phyloP scores from a whole-genome alignment of 2,113 vertebrate genomes.

The Mystacornis crossleyi region DNA sequence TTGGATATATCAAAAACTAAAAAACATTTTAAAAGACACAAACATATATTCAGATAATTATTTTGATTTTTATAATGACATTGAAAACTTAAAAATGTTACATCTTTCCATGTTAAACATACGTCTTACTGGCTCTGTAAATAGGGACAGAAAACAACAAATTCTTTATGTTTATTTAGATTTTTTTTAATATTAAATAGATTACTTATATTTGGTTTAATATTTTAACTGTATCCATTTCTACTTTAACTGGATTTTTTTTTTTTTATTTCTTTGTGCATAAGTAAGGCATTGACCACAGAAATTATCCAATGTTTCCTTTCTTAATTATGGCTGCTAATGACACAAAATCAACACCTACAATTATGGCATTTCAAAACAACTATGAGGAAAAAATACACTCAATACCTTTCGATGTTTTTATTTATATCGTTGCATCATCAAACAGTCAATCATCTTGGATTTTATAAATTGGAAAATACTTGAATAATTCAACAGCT shows the following conservation, averaged over 20 bases:
- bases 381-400: background rate
- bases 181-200: background rate
- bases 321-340: background rate
- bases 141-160: background rate
- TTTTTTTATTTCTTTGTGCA: background rate
- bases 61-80: background rate
- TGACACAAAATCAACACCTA: background rate
- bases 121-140: background rate
- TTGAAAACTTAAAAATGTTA: background rate
- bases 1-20: background rate
- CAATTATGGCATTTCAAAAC: background rate
- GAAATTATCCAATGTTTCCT: background rate
- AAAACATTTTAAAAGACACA: background rate
- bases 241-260: background rate
- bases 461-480: conserved; percentile 59
- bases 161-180: background rate
- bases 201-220: background rate
- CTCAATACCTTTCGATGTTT: background rate
- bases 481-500: conserved; percentile 68
- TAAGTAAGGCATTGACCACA: background rate
- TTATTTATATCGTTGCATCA: background rate
- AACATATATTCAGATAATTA: background rate
- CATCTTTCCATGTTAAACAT: background rate
- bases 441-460: conserved; percentile 51
- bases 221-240: background rate